Percentiles rank a stretch among this genome's conserved stretches.
Conservation (phyloP, 2,797 vertebrate species). For the Telmatherina bonti region DNA sequence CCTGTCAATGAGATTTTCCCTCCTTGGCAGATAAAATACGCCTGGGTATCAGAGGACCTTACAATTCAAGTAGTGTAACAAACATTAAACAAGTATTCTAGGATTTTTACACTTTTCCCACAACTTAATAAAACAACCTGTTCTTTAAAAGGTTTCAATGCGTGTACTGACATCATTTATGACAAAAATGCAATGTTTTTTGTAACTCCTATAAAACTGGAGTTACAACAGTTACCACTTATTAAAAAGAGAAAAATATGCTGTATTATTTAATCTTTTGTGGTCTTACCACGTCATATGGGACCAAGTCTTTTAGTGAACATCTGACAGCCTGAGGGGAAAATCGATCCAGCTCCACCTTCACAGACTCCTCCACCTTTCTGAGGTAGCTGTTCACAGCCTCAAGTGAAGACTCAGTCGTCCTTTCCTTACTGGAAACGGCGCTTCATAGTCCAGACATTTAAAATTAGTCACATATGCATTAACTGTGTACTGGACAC, state of each 20-base stretch:
- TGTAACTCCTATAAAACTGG: no score
- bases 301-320: constrained; percentile 82
- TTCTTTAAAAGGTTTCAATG: neutral
- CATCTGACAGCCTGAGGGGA: constrained; percentile 78
- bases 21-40: no score
- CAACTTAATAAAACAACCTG: no score
- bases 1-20: no score
- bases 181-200: neutral
- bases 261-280: neutral
- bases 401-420: constrained; percentile 30
- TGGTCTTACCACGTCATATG: constrained; percentile 74
- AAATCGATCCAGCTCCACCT: constrained; percentile 52
- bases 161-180: neutral
- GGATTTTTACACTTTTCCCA: no score
- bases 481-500: neutral
- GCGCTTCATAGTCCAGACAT: neutral
- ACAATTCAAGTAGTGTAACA: no score
- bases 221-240: no score
- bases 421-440: constrained; percentile 33
- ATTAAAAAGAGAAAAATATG: no score
- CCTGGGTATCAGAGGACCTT: no score
- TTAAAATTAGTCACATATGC: neutral
- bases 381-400: constrained; percentile 70
- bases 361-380: constrained; percentile 37
- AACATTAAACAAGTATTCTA: no score